Conservation (phyloP, 2,113 vertebrate genomes). For the Zapus hudsonius region DNA sequence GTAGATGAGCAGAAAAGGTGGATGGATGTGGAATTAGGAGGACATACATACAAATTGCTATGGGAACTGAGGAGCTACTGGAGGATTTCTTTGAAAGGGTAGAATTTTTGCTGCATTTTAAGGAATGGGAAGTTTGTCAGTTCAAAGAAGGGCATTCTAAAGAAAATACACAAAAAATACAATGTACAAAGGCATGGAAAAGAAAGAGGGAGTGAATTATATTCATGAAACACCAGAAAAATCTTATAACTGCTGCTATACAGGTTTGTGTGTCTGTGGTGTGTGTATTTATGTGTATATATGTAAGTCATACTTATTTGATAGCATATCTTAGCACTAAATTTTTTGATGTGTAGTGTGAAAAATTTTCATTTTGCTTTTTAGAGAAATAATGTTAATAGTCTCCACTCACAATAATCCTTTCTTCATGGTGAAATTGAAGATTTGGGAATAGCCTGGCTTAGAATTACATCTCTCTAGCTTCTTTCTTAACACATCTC, state of each 20-base stretch:
- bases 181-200: background rate
- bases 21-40: background rate
- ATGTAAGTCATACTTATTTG: background rate
- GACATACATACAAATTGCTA: background rate
- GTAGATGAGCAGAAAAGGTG: background rate
- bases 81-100: background rate
- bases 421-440: background rate
- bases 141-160: background rate
- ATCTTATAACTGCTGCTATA: background rate
- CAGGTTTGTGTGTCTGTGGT: background rate
- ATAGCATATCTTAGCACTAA: background rate
- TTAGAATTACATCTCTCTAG: slow-evolving; percentile 32
- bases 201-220: background rate
- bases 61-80: background rate
- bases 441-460: slow-evolving; percentile 22
- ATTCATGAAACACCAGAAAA: background rate
- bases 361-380: background rate
- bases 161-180: background rate
- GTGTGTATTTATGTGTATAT: background rate
- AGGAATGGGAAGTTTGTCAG: background rate
- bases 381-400: slow-evolving; percentile 12
- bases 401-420: background rate
- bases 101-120: background rate
- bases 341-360: background rate
- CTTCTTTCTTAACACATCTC: background rate